phyloP scores from a whole-genome alignment of 2,888 invertebrate genomes.

The Chloroclystis v-ata region DNA sequence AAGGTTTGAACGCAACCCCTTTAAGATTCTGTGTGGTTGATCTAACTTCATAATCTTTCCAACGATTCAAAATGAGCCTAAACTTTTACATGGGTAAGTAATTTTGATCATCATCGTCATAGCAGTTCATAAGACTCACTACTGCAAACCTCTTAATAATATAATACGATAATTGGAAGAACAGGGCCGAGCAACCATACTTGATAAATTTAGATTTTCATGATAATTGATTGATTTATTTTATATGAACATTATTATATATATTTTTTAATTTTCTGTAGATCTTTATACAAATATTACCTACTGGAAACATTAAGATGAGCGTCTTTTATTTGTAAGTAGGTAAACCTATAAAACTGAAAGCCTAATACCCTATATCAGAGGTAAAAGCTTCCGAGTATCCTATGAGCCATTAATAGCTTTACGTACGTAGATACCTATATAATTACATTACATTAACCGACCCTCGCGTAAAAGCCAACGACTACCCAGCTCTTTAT shows the following conservation, averaged over 20 bases:
- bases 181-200: too few species aligned
- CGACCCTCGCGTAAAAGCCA: constrained; percentile 59
- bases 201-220: too few species aligned
- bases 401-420: constrained; percentile 13
- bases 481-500: constrained; percentile 53
- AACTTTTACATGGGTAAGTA: background rate
- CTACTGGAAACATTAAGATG: too few species aligned
- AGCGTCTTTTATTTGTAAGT: too few species aligned
- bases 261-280: too few species aligned
- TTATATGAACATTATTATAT: too few species aligned
- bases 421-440: constrained; percentile 27
- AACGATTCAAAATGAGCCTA: background rate
- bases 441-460: constrained; percentile 53
- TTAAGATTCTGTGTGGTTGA: background rate
- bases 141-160: too few species aligned
- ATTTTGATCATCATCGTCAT: background rate
- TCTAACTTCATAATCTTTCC: background rate
- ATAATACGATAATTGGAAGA: too few species aligned
- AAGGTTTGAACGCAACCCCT: background rate
- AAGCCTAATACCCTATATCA: constrained; percentile 10
- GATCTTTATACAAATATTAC: too few species aligned
- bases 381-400: constrained; percentile 14
- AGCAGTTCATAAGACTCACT: background rate
- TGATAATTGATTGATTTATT: too few species aligned
- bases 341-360: too few species aligned